Base-by-base conservation (phyloP, 2,113 vertebrate genomes). In the Equus quagga region DNA sequence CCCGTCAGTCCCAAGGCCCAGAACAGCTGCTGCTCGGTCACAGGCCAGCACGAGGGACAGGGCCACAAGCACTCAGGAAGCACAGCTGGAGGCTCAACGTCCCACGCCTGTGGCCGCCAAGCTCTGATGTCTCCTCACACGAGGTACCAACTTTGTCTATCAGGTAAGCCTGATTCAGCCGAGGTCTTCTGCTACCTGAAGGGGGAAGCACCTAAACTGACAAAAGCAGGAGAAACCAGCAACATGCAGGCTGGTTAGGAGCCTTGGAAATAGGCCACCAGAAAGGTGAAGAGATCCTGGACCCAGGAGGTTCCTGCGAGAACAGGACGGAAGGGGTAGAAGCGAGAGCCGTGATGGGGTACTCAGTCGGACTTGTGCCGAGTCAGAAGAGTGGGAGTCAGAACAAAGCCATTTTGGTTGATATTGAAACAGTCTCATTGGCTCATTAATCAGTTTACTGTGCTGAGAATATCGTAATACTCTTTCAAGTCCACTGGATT, bases 61-160 rank as follows among this genome's bases (percentile, higher is more conserved):
- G n/a, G 75, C 15, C 70, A 21, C 60, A 49, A n/a, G 5, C 33
- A 56, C 44, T n/a, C 4, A 60, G 44, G 36, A 36, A 33, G 69
- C 33, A 84, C 23, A 93, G 19, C 44, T 23, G 46, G 49, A 81
- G 23, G 19, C 13, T 21, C 64, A 62, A 3, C 0, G 2, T 19
- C 8, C 51, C 49, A 31, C 0, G 2, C 6, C 41, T 62, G 8
- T 8, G 2, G 7, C 0, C 46, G 31, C 28, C 11, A 6, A 15
- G 70, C 33, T 89, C 65, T 75, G 64, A 56, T n/a, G 88, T 62
- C 95, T 70, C 76, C 13, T 12, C 64, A 87, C 41, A 18, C 80
- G 79, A 88, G 8, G 8, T 3, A 62, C 81, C n/a, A 89, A 41
- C 65, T 54, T 8, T 80, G 54, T 44, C 70, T 56, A 10, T 91